Evolutionary conservation across 2,113 vertebrate species (phyloP).

Genomic region (Ctenomys sociabilis): DNA sequence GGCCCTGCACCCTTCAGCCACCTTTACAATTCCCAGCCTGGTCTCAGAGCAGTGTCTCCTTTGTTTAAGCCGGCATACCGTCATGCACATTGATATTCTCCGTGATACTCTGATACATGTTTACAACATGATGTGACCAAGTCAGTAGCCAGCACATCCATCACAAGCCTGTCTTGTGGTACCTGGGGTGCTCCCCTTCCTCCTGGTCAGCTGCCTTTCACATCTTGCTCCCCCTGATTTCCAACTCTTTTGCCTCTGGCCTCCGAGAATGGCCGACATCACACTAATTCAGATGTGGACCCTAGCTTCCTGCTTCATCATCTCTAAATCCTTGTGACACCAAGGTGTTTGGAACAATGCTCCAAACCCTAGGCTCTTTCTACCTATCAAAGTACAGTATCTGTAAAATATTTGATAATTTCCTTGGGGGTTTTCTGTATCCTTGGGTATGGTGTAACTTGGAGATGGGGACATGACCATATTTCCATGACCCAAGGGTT

Average conservation of each 20-base stretch:
- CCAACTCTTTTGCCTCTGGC: background rate
- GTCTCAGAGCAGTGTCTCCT: background rate
- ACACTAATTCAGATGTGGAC: background rate
- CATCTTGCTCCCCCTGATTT: background rate
- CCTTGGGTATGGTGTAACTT: background rate
- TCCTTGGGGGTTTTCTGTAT: background rate
- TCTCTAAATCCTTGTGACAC: background rate
- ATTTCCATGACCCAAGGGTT: background rate
- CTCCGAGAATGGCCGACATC: background rate
- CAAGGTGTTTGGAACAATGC: background rate
- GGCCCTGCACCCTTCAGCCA: background rate
- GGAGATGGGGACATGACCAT: background rate
- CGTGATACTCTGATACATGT: background rate
- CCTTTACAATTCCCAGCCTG: background rate
- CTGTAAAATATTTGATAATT: background rate
- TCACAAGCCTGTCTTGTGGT: background rate
- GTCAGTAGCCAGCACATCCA: background rate
- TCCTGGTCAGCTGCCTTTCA: background rate
- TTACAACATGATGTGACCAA: background rate
- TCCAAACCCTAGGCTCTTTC: background rate
- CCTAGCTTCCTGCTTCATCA: background rate
- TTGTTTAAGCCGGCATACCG: background rate
- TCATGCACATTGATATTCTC: background rate
- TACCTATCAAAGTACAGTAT: background rate
- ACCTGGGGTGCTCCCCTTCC: background rate